Evolutionary conservation across 2,888 invertebrate species (phyloP), one percentile per base, ranked within the genome.

Genomic region (Macrophya annulata): DNA sequence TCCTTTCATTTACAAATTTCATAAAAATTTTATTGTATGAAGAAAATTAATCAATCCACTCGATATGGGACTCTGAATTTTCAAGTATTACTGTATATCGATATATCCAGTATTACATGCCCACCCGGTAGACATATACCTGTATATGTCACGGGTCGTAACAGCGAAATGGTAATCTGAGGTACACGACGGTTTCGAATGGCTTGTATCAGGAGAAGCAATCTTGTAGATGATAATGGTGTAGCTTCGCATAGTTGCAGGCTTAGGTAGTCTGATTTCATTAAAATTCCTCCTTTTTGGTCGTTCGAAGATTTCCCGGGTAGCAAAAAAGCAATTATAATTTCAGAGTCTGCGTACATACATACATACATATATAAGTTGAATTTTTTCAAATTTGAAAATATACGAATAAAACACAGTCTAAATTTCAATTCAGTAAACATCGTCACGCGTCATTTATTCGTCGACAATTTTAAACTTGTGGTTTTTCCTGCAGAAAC

Each of bases 121-220:
- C 43, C 81, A 81, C 81, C 81, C 81, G 81, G 10, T 81, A 12
- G 0, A 62, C 59, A 37, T 48, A 48, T 76, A 59, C 12, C 4
- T 40, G 59, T 62, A 59, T 81, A 25, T 40, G 25, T 81, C 62
- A 51, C 59, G 81, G 81, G 81, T 62, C 81, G 81, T 43, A 81
- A 81, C 81, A 81, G 59, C 81, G 43, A 62, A 59, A 81, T 81
- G 81, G 62, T 81, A 81, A 81, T 81, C 59, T 62, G 81, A 62
- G 81, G 81, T 81, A 81, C 81, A 62, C 81, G 59, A 40, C 62
- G 81, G 81, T 25, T 62, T 43, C 81, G 62, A 81, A 81, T 81
- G 62, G 81, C 81, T 81, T 43, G 81, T 81, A 81, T 81, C 81
- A 81, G 37, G 81, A 59, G 59, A 81, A 81, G 81, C 81, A 81